A percentile compares a stretch with the other conserved stretches of the same genome.
phyloP scores from a whole-genome alignment of 2,888 invertebrate species.

The Drosophila longiperda region DNA sequence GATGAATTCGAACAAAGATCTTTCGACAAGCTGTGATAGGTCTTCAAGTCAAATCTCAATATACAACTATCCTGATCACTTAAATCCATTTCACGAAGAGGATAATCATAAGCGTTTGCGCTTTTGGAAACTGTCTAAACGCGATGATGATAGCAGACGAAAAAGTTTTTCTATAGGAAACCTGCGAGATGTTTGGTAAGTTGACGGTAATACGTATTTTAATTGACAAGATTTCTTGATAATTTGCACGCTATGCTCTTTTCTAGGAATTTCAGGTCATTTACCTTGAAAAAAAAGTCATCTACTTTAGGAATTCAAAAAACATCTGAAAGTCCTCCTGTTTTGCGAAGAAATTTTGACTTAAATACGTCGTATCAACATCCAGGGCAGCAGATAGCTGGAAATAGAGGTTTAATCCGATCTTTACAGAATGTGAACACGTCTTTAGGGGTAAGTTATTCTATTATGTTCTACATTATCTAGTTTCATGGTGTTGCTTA shows the following conservation, averaged over 20 bases:
- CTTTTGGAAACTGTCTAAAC: constrained; percentile 86
- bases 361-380: constrained; percentile 36
- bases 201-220: constrained; percentile 37
- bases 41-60: constrained; percentile 86
- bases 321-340: constrained; percentile 85
- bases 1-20: constrained; percentile 66
- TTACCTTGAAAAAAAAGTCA: constrained; percentile 84
- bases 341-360: constrained; percentile 65
- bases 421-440: constrained; percentile 82
- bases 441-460: constrained; percentile 64
- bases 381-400: neutral
- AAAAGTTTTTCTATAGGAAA: constrained; percentile 88
- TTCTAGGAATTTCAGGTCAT: constrained; percentile 83
- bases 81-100: constrained; percentile 91
- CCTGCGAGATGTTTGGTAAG: constrained; percentile 88
- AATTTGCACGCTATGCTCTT: neutral
- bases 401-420: constrained; percentile 62
- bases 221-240: neutral
- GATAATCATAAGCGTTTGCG: constrained; percentile 88
- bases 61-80: constrained; percentile 91
- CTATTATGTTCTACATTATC: neutral
- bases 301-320: constrained; percentile 85
- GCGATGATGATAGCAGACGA: constrained; percentile 69
- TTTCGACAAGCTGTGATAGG: constrained; percentile 71
- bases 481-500: neutral